These are phyloP conservation scores for Thelaira solivaga DNA, from an alignment of 2,888 invertebrate genomes.

Conservation along the genomic window DNA sequence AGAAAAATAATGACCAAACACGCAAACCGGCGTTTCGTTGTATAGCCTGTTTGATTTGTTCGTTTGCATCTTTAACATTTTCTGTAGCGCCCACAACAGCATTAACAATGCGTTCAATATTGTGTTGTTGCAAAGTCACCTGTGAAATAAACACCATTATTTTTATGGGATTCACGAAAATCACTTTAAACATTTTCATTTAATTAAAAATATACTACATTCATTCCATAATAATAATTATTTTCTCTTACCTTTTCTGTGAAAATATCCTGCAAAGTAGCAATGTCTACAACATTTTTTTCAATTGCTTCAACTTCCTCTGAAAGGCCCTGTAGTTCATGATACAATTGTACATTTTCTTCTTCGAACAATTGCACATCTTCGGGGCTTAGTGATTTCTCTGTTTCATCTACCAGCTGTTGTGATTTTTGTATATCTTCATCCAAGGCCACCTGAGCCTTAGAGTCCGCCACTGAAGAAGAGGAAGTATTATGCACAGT, in stretches of 20 bases:
- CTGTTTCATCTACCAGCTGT: constrained; percentile 69
- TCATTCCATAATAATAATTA: background rate
- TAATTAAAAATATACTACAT: background rate
- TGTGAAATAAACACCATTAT: constrained; percentile 65
- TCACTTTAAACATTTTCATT: too few species aligned
- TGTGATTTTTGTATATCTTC: constrained; percentile 73
- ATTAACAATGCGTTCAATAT: constrained; percentile 92
- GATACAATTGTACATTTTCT: constrained; percentile 91
- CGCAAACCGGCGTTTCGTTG: constrained; percentile 96
- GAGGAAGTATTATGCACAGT: constrained; percentile 16
- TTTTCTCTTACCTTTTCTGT: constrained; percentile 88
- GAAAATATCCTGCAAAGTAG: constrained; percentile 95
- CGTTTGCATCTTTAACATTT: constrained; percentile 97
- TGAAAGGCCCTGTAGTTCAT: constrained; percentile 90
- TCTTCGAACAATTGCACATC: constrained; percentile 95
- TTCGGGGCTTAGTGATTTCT: constrained; percentile 84
- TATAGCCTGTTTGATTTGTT: constrained; percentile 97
- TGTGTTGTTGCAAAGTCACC: constrained; percentile 94
- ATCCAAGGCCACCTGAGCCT: constrained; percentile 71
- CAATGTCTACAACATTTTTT: constrained; percentile 95
- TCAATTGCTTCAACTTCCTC: constrained; percentile 95
- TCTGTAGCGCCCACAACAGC: constrained; percentile 95
- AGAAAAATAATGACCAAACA: constrained; percentile 95
- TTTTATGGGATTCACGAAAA: background rate
- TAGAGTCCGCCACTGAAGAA: constrained; percentile 24